These are phyloP conservation scores for Etheostoma cragini DNA, from an alignment of 2,113 vertebrate species.

Conservation along the genomic window DNA sequence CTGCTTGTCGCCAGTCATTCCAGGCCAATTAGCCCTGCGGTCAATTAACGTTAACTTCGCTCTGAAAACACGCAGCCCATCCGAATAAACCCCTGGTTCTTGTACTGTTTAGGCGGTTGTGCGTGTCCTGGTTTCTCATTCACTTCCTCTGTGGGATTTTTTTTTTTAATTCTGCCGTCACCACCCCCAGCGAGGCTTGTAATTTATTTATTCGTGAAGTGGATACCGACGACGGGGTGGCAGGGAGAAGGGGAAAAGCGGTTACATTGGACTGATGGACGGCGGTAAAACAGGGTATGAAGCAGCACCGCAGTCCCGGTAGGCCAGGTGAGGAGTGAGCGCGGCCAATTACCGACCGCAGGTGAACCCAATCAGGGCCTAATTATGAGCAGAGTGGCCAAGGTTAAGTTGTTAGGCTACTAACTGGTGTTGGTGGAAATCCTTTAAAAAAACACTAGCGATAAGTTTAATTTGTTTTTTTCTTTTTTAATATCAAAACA, in stretches of 20 bases:
- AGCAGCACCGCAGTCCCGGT: conserved; percentile 4
- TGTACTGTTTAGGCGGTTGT: too few species aligned
- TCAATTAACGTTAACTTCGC: conserved; percentile 4
- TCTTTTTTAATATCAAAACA: too few species aligned
- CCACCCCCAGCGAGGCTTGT: conserved; percentile 25
- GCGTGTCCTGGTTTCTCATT: conserved; percentile 24
- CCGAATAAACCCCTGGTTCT: neutral
- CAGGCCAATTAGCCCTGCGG: conserved; percentile 36
- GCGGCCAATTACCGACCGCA: conserved; percentile 23
- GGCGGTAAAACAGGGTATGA: neutral
- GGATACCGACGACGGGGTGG: conserved; percentile 18
- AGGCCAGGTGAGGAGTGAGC: neutral
- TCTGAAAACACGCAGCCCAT: neutral
- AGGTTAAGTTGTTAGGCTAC: neutral
- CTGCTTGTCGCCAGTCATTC: conserved; percentile 26
- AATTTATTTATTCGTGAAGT: conserved; percentile 59
- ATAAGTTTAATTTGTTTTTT: too few species aligned
- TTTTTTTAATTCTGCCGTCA: conserved; percentile 15
- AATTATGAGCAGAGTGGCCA: conserved; percentile 14
- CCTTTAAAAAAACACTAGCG: too few species aligned
- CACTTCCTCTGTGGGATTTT: conserved; percentile 29
- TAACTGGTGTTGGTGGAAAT: neutral
- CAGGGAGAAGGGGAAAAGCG: neutral
- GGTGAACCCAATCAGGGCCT: conserved; percentile 28
- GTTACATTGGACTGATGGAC: conserved; percentile 2